Evolutionary conservation across 2,888 invertebrate genomes (phyloP).

Genomic region (Eristalis intricaria): DNA sequence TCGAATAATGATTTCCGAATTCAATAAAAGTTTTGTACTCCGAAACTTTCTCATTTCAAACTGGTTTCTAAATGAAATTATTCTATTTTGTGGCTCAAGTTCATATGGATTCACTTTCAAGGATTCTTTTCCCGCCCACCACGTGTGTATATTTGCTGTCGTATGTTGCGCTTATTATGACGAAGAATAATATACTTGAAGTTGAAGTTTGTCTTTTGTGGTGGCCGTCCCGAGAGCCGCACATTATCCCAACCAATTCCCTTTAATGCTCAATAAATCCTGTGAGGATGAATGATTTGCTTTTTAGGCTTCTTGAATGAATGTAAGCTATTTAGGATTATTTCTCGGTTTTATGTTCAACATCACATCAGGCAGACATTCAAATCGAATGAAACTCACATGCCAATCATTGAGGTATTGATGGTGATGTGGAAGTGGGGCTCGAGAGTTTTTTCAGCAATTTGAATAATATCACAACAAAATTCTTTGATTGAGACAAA

Average conservation of each 20-base stretch:
- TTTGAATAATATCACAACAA: too few relatives aligned
- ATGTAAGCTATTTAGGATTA: background rate
- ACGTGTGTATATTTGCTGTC: background rate
- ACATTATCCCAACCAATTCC: background rate
- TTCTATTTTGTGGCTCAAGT: slow-evolving; percentile 17
- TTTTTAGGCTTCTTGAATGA: background rate
- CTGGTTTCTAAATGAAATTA: slow-evolving; percentile 23
- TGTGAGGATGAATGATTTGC: background rate
- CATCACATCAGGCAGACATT: background rate
- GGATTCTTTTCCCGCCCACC: background rate
- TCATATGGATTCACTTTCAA: slow-evolving; percentile 22
- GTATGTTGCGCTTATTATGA: background rate
- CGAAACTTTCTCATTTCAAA: slow-evolving; percentile 17
- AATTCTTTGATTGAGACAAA: too few relatives aligned
- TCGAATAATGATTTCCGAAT: slow-evolving; percentile 50
- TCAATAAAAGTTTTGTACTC: slow-evolving; percentile 30
- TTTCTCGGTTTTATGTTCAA: background rate
- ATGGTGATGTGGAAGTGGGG: too few relatives aligned
- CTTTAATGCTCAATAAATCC: background rate
- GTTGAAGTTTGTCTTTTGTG: background rate
- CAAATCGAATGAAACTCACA: background rate
- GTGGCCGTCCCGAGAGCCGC: background rate
- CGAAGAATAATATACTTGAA: too few relatives aligned
- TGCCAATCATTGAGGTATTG: too few relatives aligned
- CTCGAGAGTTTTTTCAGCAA: too few relatives aligned